phyloP scores from a whole-genome alignment of 2,797 vertebrate species.

The Clarias fuscus region DNA sequence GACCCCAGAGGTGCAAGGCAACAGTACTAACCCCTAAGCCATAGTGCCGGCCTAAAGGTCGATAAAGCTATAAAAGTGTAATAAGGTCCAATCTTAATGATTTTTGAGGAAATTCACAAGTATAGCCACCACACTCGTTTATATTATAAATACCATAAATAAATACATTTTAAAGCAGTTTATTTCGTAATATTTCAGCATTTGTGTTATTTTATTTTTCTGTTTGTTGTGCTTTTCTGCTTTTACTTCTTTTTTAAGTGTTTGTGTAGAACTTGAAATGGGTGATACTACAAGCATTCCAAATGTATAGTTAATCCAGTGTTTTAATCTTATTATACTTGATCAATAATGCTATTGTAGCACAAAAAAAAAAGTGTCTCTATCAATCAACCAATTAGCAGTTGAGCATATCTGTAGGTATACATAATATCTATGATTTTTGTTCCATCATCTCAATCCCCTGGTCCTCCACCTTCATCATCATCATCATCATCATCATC shows the following conservation, averaged over 20 bases:
- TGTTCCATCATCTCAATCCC: conserved; percentile 1
- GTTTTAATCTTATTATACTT: background rate
- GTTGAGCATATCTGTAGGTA: background rate
- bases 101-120: background rate
- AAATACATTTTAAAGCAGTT: too few species aligned
- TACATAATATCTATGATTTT: background rate
- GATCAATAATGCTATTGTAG: background rate
- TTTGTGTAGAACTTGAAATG: background rate
- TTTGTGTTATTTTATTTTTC: background rate
- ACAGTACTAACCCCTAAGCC: background rate
- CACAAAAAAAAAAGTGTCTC: background rate
- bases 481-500: conserved; percentile 65
- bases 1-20: too few species aligned
- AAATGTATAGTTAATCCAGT: background rate
- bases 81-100: background rate
- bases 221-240: background rate
- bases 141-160: background rate
- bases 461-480: conserved; percentile 51
- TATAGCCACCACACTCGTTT: background rate
- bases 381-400: background rate
- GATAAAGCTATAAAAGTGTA: background rate
- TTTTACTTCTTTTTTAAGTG: background rate
- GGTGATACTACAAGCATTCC: background rate
- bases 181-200: background rate
- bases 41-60: too few species aligned